Percentiles rank a stretch among this genome's conserved stretches.
These are phyloP conservation scores for Lethrus apterus DNA, from an alignment of 1,140 invertebrate genomes.

Conservation along the genomic window DNA sequence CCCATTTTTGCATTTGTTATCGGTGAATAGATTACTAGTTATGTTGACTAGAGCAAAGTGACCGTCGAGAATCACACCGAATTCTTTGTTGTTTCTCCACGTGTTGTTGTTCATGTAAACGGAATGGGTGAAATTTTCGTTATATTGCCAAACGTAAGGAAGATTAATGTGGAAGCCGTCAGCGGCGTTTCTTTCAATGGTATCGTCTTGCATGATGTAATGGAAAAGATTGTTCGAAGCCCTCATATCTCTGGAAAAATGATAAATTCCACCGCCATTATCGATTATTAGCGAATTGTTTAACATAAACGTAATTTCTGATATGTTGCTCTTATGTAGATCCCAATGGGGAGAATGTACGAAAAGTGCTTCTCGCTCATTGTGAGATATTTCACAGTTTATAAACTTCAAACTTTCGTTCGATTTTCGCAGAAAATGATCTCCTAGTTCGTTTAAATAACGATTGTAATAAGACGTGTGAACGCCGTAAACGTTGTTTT, in stretches of 20 bases:
- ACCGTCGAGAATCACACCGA: slow-evolving; percentile 78
- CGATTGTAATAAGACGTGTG: slow-evolving; percentile 84
- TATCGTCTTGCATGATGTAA: slow-evolving; percentile 83
- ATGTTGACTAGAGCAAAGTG: slow-evolving; percentile 85
- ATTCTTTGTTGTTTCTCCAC: slow-evolving; percentile 78
- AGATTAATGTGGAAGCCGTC: slow-evolving; percentile 79
- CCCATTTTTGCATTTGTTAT: slow-evolving; percentile 77
- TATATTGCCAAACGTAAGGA: slow-evolving; percentile 92
- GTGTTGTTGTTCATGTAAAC: slow-evolving; percentile 80
- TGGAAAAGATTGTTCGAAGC: slow-evolving; percentile 92
- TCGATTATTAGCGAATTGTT: slow-evolving; percentile 76
- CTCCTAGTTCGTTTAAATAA: slow-evolving; percentile 72
- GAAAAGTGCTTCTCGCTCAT: slow-evolving; percentile 70
- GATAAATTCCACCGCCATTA: slow-evolving; percentile 77
- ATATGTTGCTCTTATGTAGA: slow-evolving; percentile 70
- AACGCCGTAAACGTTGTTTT: slow-evolving; percentile 73
- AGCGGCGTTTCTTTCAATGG: slow-evolving; percentile 72
- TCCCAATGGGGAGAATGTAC: slow-evolving; percentile 80
- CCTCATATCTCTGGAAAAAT: slow-evolving; percentile 82
- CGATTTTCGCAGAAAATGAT: slow-evolving; percentile 76
- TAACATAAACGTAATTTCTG: slow-evolving; percentile 77
- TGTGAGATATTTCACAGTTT: slow-evolving; percentile 72
- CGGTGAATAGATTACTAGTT: slow-evolving; percentile 74
- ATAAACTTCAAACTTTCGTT: slow-evolving; percentile 80
- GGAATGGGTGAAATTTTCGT: slow-evolving; percentile 89